Evolutionary conservation across 2,113 vertebrate genomes (phyloP).

Genomic region (Rattus norvegicus): DNA sequence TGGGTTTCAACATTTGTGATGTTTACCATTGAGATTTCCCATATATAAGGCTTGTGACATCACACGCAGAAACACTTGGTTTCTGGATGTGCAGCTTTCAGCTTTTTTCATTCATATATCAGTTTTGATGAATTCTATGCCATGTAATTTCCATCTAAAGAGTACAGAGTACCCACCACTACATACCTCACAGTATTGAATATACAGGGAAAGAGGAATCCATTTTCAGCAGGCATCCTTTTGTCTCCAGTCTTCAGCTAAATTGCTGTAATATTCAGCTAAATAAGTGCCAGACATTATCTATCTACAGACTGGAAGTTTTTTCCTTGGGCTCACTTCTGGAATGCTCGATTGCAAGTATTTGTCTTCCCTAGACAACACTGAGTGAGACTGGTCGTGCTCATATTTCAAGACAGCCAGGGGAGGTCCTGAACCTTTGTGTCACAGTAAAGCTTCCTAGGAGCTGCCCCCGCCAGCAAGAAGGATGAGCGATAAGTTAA

Average conservation of each 20-base stretch:
- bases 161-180: neutral
- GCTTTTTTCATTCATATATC: neutral
- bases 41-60: neutral
- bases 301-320: neutral
- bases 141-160: slow-evolving; percentile 4
- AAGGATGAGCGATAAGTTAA: neutral
- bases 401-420: neutral
- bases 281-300: slow-evolving; percentile 5
- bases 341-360: neutral
- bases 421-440: neutral
- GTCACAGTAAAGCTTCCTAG: neutral
- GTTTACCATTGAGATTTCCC: neutral
- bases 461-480: neutral
- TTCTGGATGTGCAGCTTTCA: neutral
- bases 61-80: neutral
- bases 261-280: neutral
- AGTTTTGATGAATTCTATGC: slow-evolving; percentile 14
- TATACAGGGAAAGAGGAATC: slow-evolving; percentile 15
- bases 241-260: neutral
- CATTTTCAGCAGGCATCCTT: neutral
- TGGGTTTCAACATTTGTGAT: neutral
- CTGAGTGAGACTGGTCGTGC: neutral
- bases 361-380: neutral
- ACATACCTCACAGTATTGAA: neutral
- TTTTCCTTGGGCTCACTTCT: neutral